Conservation (phyloP, 1,140 invertebrate genomes). For the Ceratina japonica region DNA sequence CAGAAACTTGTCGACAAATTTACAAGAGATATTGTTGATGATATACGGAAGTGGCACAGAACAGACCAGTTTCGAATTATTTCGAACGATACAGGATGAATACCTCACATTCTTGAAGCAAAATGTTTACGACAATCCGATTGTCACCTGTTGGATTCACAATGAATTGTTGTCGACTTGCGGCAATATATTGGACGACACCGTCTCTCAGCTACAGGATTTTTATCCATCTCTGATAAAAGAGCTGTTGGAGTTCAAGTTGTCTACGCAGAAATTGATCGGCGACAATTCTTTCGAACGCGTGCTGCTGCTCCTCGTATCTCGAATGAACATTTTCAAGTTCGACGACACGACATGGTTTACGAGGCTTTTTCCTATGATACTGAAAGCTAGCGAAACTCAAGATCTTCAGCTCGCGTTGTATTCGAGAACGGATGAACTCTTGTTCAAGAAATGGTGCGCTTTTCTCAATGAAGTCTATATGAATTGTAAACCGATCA, state of each 20-base stretch:
- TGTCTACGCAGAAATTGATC: neutral
- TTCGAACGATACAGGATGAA: slow-evolving; percentile 37
- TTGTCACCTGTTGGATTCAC: slow-evolving; percentile 68
- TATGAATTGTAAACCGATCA: slow-evolving; percentile 37
- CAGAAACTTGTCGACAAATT: slow-evolving; percentile 12
- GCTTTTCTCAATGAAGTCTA: slow-evolving; percentile 61
- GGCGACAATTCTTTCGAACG: slow-evolving; percentile 41
- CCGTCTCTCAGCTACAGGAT: slow-evolving; percentile 62
- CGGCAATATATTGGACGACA: slow-evolving; percentile 40
- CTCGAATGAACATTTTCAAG: slow-evolving; percentile 66
- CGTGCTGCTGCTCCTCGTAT: slow-evolving; percentile 69
- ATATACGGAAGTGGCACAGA: neutral
- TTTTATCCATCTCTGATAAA: slow-evolving; percentile 59
- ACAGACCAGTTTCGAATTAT: neutral
- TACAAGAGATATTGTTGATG: slow-evolving; percentile 36
- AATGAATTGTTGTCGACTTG: slow-evolving; percentile 66
- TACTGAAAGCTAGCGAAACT: slow-evolving; percentile 55
- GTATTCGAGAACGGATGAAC: slow-evolving; percentile 68
- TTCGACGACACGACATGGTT: slow-evolving; percentile 58
- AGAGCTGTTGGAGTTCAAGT: slow-evolving; percentile 19
- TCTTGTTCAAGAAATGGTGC: slow-evolving; percentile 67
- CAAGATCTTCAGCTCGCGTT: slow-evolving; percentile 69
- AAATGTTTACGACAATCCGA: slow-evolving; percentile 59
- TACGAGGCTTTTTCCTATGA: slow-evolving; percentile 60
- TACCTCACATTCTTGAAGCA: slow-evolving; percentile 63